Base-by-base conservation (phyloP, 2,797 vertebrate genomes). In the Bovichtus diacanthus region DNA sequence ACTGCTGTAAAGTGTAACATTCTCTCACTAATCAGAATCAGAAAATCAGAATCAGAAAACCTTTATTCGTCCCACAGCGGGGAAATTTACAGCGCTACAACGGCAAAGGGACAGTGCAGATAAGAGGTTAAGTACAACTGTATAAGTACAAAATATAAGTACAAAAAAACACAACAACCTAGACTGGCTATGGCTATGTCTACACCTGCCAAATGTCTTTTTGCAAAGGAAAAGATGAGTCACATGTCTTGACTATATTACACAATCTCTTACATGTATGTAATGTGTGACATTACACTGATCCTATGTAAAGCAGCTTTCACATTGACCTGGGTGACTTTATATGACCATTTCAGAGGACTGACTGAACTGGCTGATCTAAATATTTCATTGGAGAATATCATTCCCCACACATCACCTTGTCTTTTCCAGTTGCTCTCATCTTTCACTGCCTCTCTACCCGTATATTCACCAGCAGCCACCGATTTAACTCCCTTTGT, bases 391-490 rank as follows among this genome's bases (percentile, higher is more conserved):
- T 9, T 19, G 34, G 36, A 61, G 43, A 55, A 44, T 49, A 69
- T 69, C 27, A 61, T 47, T 34, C 19, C 9, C 23, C 15, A 70
- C 50, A 71, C 62, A 67, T n/a, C 50, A 15, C 43, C 46, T 59
- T 46, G 23, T 54, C 38, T 69, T 51, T 18, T 61, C 44, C 58
- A 64, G 53, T 49, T 39, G 69, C 51, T 27, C 49, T 9, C 18
- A 65, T 44, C 50, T 75, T 60, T 21, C 63, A 25, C 55, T 46
- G 60, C 27, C 18, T 43, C 31, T 62, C 72, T 44, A 34, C 64
- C 73, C 67, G 73, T 54, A 55, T 74, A 70, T 81, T 79, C 70
- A 70, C 23, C 39, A 31, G 21, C 41, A 73, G 51, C 60, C 49
- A 5, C 60, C 67, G 43, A 72, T 58, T 81, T 64, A 62, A 60